Conservation (phyloP, 2,113 vertebrate genomes). For the Eubucco bourcierii region DNA sequence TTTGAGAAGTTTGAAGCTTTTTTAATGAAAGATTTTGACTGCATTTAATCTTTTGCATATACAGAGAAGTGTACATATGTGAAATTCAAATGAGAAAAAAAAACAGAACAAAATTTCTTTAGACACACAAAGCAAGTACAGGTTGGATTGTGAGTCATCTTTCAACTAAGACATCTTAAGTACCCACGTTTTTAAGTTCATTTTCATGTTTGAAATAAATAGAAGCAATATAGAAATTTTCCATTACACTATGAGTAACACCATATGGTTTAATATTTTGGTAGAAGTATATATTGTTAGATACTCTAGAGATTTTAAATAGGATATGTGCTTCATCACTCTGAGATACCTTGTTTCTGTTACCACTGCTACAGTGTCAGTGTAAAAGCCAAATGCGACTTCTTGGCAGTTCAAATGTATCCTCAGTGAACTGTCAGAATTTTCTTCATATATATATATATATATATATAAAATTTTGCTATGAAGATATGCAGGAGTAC, state of each 20-base stretch:
- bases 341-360: neutral
- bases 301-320: neutral
- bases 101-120: neutral
- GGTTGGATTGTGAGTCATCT: neutral
- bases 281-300: neutral
- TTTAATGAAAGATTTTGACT: neutral
- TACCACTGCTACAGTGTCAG: neutral
- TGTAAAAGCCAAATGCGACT: neutral
- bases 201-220: neutral
- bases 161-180: neutral
- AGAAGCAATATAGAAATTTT: neutral
- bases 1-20: fast-evolving
- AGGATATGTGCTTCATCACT: neutral
- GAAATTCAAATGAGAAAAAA: neutral
- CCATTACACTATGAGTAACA: neutral
- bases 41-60: neutral
- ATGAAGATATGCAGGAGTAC: neutral
- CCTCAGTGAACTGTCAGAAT: neutral
- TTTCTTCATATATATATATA: too few relatives aligned
- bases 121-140: neutral
- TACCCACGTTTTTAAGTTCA: neutral
- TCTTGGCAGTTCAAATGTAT: neutral
- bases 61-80: neutral
- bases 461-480: too few relatives aligned
- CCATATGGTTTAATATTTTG: neutral